Evolutionary conservation across 2,113 vertebrate species (phyloP).

Genomic region (Ammospiza nelsoni): DNA sequence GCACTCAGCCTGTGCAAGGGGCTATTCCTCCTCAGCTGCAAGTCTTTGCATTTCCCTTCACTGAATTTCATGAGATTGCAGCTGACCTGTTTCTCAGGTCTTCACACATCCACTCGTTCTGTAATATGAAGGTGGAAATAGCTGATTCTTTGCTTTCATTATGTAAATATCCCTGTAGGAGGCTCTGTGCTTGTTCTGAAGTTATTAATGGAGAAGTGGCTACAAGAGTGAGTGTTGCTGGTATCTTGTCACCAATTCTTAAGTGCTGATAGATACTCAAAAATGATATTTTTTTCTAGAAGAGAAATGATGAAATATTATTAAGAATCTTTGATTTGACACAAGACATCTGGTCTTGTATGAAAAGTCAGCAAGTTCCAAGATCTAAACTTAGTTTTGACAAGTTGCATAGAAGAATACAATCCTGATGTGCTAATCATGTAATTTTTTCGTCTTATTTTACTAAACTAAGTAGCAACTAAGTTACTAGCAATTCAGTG

Average conservation of each 20-base stretch:
- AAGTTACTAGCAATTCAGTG: neutral
- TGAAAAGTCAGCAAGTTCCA: neutral
- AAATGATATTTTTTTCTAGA: neutral
- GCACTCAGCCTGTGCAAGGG: neutral
- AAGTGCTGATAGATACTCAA: neutral
- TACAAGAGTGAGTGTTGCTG: neutral
- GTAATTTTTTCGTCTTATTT: neutral
- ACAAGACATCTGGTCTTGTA: neutral
- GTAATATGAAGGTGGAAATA: neutral
- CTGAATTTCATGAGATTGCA: neutral
- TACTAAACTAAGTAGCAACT: neutral
- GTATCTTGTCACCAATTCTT: neutral
- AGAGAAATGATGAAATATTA: neutral
- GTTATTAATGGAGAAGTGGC: neutral
- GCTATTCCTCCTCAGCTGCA: neutral
- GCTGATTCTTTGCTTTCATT: neutral
- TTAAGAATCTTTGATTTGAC: neutral
- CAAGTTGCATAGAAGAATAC: neutral
- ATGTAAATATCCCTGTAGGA: neutral
- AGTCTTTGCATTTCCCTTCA: neutral
- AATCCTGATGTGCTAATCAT: neutral
- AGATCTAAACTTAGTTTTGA: conserved; percentile 5
- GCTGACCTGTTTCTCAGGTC: neutral
- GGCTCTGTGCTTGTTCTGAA: neutral
- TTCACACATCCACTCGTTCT: neutral